Evolutionary conservation across 1,140 invertebrate species (phyloP).

Genomic region (Drosophila trapezifrons): DNA sequence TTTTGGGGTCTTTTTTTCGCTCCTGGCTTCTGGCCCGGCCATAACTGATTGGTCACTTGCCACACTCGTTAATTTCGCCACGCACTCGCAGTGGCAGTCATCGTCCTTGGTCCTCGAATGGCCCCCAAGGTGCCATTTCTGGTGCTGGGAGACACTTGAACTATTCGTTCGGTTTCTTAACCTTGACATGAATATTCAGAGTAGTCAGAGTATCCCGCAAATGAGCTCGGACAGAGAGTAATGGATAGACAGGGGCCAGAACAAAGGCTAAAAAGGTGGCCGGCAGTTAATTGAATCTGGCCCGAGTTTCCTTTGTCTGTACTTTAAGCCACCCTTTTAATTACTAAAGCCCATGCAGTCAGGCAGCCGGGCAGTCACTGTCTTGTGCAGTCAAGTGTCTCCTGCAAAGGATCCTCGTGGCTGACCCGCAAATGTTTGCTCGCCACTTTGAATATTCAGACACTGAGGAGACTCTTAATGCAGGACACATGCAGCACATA

Average conservation of each 20-base stretch:
- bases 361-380: neutral
- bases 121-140: conserved; percentile 63
- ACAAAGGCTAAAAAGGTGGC: conserved; percentile 50
- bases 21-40: conserved; percentile 28
- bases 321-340: conserved; percentile 47
- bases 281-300: conserved; percentile 54
- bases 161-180: conserved; percentile 41
- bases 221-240: conserved; percentile 10
- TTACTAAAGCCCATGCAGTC: conserved; percentile 44
- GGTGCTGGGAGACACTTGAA: conserved; percentile 51
- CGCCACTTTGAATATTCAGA: conserved; percentile 50
- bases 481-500: conserved; percentile 20
- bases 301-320: conserved; percentile 14
- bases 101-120: conserved; percentile 43
- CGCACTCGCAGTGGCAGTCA: conserved; percentile 52
- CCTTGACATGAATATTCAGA: conserved; percentile 74
- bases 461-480: conserved; percentile 29
- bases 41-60: conserved; percentile 75
- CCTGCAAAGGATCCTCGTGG: neutral
- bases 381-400: conserved; percentile 57
- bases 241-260: conserved; percentile 7
- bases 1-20: conserved; percentile 3
- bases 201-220: neutral
- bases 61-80: conserved; percentile 64
- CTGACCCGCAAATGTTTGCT: conserved; percentile 49